phyloP scores from a whole-genome alignment of 2,888 invertebrate species.

The Stomorhina lunata region DNA sequence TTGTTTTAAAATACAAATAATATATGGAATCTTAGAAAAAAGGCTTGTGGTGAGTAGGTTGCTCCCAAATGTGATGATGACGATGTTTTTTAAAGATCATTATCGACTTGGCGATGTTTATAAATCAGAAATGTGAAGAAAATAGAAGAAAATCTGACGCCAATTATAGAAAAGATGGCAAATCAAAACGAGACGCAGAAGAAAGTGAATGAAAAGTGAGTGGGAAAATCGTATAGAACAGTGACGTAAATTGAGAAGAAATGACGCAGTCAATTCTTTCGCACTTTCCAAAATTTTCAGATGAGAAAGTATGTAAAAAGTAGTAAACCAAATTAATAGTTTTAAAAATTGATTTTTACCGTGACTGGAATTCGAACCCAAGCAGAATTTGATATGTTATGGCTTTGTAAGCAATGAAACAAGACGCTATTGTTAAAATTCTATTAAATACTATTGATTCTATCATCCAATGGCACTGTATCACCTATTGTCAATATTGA shows the following conservation, averaged over 20 bases:
- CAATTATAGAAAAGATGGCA: constrained; percentile 34
- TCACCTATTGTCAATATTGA: too few relatives aligned
- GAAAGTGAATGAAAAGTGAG: neutral
- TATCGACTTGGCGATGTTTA: neutral
- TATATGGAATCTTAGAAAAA: too few relatives aligned
- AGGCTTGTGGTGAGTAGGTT: neutral
- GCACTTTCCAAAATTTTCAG: neutral
- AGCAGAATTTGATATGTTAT: too few relatives aligned
- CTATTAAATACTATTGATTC: too few relatives aligned
- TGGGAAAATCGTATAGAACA: neutral
- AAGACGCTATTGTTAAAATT: too few relatives aligned
- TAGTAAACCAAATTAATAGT: too few relatives aligned
- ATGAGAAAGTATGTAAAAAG: too few relatives aligned
- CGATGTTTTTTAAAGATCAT: too few relatives aligned
- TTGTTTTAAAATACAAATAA: neutral
- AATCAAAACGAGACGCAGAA: neutral
- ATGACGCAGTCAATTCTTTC: neutral
- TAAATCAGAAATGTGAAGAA: constrained; percentile 29
- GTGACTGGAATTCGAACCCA: too few relatives aligned
- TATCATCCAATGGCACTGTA: too few relatives aligned
- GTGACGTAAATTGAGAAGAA: constrained; percentile 11
- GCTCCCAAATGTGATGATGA: neutral
- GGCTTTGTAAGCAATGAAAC: too few relatives aligned
- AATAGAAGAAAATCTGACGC: constrained; percentile 33
- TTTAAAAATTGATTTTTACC: too few relatives aligned